Evolutionary conservation across 2,888 invertebrate species (phyloP), one percentile per base, ranked within the genome.

Genomic region (Scaptomyza flava): DNA sequence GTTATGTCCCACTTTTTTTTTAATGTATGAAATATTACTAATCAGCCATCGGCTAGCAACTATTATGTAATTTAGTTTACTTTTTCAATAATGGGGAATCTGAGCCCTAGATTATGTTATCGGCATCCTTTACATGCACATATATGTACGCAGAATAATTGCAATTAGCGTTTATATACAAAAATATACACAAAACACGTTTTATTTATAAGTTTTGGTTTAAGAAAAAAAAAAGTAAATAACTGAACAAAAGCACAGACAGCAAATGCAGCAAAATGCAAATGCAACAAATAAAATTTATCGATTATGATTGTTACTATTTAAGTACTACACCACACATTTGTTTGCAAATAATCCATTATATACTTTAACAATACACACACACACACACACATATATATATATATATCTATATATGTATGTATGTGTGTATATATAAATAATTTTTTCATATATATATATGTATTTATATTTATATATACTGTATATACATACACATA

Each of bases 11-110:
- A 41, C 2, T 17, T 41, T 41, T 46, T 68, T 54, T 33, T 73
- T 61, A 57, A 60, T 69, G 33, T 64, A 51, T 27, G 41, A 64
- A 9, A 50, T 72, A 72, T 64, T 14, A 14, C 38, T 42, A 52
- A 56, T 61, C 57, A 58, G 65, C 65, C 33, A 56, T 36, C 6
- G 48, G 45, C 53, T 67, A 46, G 56, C 72, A 68, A 72, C 41
- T 63, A 69, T 57, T 60, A 50, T 53, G 52, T 66, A 66, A 38
- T 31, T 74, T 66, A 56, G 64, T 68, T 72, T 54, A 57, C 23
- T 54, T 60, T 57, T 58, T 57, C 53, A 48, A 14, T n/a, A 17
- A 17, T 6, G 17, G 33, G 33, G 31, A 38, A 9, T 14, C 42
- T 47, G 46, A 14, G 9, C 56, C 54, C 41, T 34, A 2, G 14